Evolutionary conservation across 2,113 vertebrate genomes (phyloP).

Genomic region (Promerops cafer): DNA sequence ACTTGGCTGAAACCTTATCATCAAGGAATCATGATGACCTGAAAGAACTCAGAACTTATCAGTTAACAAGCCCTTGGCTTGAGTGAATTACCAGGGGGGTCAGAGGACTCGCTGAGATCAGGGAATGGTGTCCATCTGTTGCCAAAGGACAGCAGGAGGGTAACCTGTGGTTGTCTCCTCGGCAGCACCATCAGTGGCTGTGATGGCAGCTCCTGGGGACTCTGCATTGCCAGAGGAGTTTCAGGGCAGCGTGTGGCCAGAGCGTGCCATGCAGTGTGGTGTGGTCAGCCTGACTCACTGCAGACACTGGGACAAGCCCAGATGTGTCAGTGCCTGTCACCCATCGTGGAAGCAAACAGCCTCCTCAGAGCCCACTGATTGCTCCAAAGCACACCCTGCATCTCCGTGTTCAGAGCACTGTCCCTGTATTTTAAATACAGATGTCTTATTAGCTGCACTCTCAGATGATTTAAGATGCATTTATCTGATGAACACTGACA

Average conservation of each 20-base stretch:
- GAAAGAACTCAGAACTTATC: not conserved
- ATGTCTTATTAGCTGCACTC: not conserved
- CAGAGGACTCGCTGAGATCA: not conserved
- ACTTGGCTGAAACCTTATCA: not conserved
- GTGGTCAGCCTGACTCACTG: not conserved
- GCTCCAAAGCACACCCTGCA: not conserved
- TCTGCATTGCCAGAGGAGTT: not conserved
- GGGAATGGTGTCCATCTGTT: not conserved
- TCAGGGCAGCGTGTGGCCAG: fast-evolving
- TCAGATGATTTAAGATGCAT: not conserved
- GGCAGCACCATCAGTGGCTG: not conserved
- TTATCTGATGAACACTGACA: not conserved
- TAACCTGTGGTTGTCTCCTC: not conserved
- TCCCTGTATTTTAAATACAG: not conserved
- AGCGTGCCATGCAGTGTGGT: not conserved
- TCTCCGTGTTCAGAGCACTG: not conserved
- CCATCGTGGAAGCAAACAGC: not conserved
- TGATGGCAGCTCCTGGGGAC: not conserved
- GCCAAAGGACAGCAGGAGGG: not conserved
- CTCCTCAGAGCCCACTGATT: not conserved
- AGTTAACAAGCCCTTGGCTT: not conserved
- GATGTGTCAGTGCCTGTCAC: not conserved
- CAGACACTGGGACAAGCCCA: not conserved
- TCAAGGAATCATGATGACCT: not conserved
- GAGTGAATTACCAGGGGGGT: not conserved